Conservation (phyloP, 2,888 invertebrate genomes). For the Polymixis lichenea region DNA sequence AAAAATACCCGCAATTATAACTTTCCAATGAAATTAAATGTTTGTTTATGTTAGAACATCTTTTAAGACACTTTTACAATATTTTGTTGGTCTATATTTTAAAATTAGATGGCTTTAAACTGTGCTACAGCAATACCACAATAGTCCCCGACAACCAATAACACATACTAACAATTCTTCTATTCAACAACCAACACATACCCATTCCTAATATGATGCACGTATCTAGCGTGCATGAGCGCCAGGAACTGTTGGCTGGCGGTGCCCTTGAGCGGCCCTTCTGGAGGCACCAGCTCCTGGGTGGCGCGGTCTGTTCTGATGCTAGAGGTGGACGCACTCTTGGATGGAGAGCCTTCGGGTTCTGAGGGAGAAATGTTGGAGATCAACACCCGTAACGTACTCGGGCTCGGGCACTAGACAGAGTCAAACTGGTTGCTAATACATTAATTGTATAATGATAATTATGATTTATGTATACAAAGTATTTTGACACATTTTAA, state of each 20-base stretch:
- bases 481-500: too few relatives aligned
- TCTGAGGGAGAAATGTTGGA: slow-evolving; percentile 39
- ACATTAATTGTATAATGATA: too few relatives aligned
- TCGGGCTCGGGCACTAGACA: too few relatives aligned
- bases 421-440: too few relatives aligned
- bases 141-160: neutral
- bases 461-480: too few relatives aligned
- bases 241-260: slow-evolving; percentile 80
- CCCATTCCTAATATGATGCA: slow-evolving; percentile 91
- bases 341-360: slow-evolving; percentile 75
- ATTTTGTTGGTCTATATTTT: too few relatives aligned
- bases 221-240: slow-evolving; percentile 89
- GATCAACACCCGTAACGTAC: too few relatives aligned
- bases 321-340: slow-evolving; percentile 79
- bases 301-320: slow-evolving; percentile 71
- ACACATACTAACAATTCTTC: neutral
- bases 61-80: too few relatives aligned
- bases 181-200: slow-evolving; percentile 46
- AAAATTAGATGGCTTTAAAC: too few relatives aligned
- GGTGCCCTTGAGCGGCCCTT: slow-evolving; percentile 74
- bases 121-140: neutral
- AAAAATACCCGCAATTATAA: neutral
- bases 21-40: neutral
- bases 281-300: slow-evolving; percentile 70
- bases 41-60: too few relatives aligned